Conservation (phyloP, 2,113 vertebrate species). For the Dunckerocampus dactyliophorus region DNA sequence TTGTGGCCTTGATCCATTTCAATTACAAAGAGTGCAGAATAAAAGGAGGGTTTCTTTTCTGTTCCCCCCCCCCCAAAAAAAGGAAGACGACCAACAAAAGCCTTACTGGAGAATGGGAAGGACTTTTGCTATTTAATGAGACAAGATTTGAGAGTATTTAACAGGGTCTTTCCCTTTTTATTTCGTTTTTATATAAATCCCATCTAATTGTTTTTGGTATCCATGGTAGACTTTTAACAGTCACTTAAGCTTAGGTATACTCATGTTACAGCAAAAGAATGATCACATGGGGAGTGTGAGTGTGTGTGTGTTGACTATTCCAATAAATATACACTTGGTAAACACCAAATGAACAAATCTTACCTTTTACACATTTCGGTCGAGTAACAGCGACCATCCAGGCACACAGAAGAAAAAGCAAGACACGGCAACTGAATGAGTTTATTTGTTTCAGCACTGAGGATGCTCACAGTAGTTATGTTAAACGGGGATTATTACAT, state of each 20-base stretch:
- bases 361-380: too few relatives aligned
- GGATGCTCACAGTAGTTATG: slow-evolving; percentile 95
- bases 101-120: slow-evolving; percentile 48
- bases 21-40: slow-evolving; percentile 16
- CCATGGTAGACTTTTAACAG: slow-evolving; percentile 44
- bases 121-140: slow-evolving; percentile 75
- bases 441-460: slow-evolving; percentile 94
- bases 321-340: slow-evolving; percentile 57
- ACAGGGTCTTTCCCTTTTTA: slow-evolving; percentile 60
- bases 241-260: slow-evolving; percentile 43
- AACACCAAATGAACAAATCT: slow-evolving; percentile 2
- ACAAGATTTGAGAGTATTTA: slow-evolving; percentile 72
- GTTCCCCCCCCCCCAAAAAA: slow-evolving; percentile 2
- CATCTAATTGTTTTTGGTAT: slow-evolving; percentile 34
- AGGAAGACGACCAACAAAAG: slow-evolving; percentile 29
- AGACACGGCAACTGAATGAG: slow-evolving; percentile 79
- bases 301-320: slow-evolving; percentile 30
- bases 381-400: too few relatives aligned
- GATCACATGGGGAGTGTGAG: slow-evolving; percentile 25
- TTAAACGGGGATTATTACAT: slow-evolving; percentile 85
- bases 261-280: slow-evolving; percentile 34
- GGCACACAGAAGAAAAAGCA: slow-evolving; percentile 18
- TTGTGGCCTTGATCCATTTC: slow-evolving; percentile 35
- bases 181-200: slow-evolving; percentile 55
- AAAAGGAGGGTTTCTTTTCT: background rate